A percentile compares a stretch with the other conserved stretches of the same genome.
phyloP scores from a whole-genome alignment of 1,140 invertebrate genomes.

The Rhyacophila brunnea region DNA sequence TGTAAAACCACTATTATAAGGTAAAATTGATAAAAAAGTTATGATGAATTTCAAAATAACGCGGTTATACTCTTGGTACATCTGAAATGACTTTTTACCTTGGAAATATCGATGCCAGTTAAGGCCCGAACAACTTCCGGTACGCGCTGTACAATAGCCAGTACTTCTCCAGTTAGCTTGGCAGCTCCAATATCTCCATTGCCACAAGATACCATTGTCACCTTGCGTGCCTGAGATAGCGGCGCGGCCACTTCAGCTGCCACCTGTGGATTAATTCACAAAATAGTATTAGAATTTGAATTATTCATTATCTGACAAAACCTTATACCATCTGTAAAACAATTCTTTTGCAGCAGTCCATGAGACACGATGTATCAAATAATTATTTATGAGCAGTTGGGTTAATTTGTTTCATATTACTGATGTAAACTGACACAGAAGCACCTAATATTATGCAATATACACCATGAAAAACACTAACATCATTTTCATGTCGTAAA shows the following conservation, averaged over 20 bases:
- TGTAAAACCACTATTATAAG: not conserved
- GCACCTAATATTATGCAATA: too few species aligned
- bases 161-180: conserved; percentile 90
- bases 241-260: conserved; percentile 95
- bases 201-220: conserved; percentile 94
- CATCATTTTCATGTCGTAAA: too few species aligned
- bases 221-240: conserved; percentile 87
- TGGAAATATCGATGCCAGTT: conserved; percentile 89
- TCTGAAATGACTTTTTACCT: conserved; percentile 54
- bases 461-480: too few species aligned
- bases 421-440: too few species aligned
- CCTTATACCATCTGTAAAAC: too few species aligned
- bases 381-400: too few species aligned
- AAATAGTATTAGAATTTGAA: too few species aligned
- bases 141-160: conserved; percentile 88
- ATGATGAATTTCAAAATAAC: not conserved
- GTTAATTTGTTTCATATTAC: too few species aligned
- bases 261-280: conserved; percentile 58
- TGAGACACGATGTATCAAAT: too few species aligned
- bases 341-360: too few species aligned
- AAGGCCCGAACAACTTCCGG: conserved; percentile 86
- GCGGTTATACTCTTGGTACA: not conserved
- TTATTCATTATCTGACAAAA: too few species aligned
- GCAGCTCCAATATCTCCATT: conserved; percentile 87
- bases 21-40: not conserved